Percentiles rank a stretch among this genome's conserved stretches.
These are phyloP conservation scores for Drosophila hydei DNA, from an alignment of 1,140 invertebrate species.

Conservation along the genomic window DNA sequence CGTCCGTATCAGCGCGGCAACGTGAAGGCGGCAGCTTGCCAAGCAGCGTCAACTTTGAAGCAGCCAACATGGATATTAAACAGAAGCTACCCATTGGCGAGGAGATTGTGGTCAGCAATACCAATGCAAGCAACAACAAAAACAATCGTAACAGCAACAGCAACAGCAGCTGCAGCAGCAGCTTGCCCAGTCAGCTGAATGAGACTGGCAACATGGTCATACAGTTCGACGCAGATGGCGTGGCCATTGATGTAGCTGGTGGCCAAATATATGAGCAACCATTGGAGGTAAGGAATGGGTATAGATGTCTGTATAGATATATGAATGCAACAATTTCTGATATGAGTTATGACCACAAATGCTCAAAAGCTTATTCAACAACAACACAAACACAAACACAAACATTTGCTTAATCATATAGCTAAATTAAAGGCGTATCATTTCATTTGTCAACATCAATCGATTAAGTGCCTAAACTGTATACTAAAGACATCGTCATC, in stretches of 20 bases:
- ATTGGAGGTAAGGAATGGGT: conserved; percentile 57
- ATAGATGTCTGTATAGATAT: background rate
- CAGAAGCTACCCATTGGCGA: conserved; percentile 47
- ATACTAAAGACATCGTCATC: too few relatives aligned
- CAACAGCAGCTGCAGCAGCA: conserved; percentile 60
- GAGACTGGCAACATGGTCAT: conserved; percentile 30
- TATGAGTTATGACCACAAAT: too few relatives aligned
- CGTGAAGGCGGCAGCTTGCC: conserved; percentile 88
- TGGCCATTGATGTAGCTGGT: conserved; percentile 30
- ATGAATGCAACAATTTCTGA: conserved; percentile 31
- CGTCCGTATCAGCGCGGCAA: conserved; percentile 86
- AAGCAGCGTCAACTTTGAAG: conserved; percentile 86
- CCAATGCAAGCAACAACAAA: conserved; percentile 3
- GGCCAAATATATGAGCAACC: conserved; percentile 32
- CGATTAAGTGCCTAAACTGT: too few relatives aligned
- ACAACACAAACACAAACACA: background rate
- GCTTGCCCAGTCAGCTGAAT: conserved; percentile 51
- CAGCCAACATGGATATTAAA: conserved; percentile 54
- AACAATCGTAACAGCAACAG: conserved; percentile 52
- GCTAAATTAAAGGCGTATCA: too few relatives aligned
- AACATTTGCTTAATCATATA: background rate
- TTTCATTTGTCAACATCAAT: too few relatives aligned
- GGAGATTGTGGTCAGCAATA: background rate
- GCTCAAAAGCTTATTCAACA: background rate
- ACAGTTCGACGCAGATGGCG: conserved; percentile 57